Evolutionary conservation across 2,797 vertebrate species (phyloP).

Genomic region (Saxicola maurus): DNA sequence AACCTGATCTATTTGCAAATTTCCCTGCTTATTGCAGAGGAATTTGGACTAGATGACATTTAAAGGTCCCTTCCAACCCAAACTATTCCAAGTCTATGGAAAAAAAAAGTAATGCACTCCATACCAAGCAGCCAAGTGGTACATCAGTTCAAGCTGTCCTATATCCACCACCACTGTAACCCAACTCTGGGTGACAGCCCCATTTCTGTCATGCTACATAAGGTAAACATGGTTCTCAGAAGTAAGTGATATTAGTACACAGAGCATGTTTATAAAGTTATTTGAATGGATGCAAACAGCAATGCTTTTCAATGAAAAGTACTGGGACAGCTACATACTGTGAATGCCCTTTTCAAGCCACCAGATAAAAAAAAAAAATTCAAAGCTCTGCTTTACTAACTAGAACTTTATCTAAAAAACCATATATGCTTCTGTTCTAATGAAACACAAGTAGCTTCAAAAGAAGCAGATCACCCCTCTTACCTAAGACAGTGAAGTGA

Average conservation of each 20-base stretch:
- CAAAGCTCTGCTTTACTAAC: background rate
- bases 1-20: background rate
- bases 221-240: background rate
- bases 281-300: background rate
- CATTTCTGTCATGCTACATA: background rate
- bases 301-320: background rate
- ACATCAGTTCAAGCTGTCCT: background rate
- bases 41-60: background rate
- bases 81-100: background rate
- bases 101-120: background rate
- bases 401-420: background rate
- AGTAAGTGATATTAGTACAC: background rate
- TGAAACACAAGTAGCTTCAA: background rate
- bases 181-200: background rate
- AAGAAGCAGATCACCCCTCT: slow-evolving; percentile 7
- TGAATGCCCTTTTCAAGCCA: background rate
- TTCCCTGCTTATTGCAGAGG: background rate
- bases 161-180: background rate
- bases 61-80: background rate
- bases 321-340: background rate
- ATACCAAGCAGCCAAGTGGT: background rate
- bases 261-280: background rate
- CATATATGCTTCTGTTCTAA: background rate
- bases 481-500: slow-evolving; percentile 34
- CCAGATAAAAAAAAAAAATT: background rate